Evolutionary conservation across 2,113 vertebrate genomes (phyloP).

Genomic region (Pyrgilauda ruficollis): DNA sequence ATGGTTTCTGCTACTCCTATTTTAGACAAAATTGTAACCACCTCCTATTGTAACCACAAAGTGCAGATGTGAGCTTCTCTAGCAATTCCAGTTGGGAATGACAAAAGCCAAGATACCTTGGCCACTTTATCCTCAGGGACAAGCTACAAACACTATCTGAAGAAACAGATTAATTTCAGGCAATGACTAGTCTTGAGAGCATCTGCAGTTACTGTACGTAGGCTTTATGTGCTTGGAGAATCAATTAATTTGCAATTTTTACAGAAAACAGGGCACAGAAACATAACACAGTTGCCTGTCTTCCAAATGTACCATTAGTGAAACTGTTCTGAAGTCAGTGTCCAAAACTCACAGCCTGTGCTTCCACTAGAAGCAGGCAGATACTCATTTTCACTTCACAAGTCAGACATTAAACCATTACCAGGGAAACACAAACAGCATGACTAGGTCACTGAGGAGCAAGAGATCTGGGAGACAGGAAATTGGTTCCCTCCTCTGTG

Average conservation of each 20-base stretch:
- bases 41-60: neutral
- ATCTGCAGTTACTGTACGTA: neutral
- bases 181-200: neutral
- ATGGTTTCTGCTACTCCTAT: neutral
- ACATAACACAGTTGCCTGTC: neutral
- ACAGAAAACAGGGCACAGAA: neutral
- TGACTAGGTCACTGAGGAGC: neutral
- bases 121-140: neutral
- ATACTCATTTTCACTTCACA: neutral
- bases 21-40: neutral
- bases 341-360: neutral
- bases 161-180: neutral
- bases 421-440: neutral
- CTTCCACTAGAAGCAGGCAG: neutral
- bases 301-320: neutral
- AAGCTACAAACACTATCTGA: neutral
- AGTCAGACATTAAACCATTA: neutral
- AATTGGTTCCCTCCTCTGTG: neutral
- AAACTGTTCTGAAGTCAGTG: neutral
- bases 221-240: neutral
- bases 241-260: neutral
- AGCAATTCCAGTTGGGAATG: neutral
- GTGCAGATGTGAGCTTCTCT: neutral
- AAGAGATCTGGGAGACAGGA: neutral
- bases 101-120: neutral